phyloP scores from a whole-genome alignment of 64 coral and sea anemone species.

The Actinia equina region DNA sequence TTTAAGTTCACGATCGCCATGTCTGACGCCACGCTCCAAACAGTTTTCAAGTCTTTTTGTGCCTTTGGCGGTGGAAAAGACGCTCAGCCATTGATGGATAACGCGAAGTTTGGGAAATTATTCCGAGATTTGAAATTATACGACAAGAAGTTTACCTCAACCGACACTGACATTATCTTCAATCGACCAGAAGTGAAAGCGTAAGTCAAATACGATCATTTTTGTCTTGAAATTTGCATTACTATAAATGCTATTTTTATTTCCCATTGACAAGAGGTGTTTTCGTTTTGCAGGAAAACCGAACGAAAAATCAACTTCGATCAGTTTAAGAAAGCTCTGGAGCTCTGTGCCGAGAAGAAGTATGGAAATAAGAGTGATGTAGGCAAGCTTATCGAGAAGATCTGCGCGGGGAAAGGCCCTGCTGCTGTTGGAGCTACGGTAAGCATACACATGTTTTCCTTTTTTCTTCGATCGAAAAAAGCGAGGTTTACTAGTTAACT shows the following conservation, averaged over 20 bases:
- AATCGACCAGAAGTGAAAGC: constrained; percentile 86
- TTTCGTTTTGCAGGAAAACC: constrained; percentile 64
- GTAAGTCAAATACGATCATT: constrained; percentile 25
- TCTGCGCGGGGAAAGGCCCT: constrained; percentile 78
- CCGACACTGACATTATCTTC: constrained; percentile 91
- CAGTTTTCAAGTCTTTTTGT: constrained; percentile 76
- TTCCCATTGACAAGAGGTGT: background rate
- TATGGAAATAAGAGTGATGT: constrained; percentile 30
- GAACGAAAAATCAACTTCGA: constrained; percentile 78
- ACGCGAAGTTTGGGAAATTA: constrained; percentile 83
- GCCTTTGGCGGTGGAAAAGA: constrained; percentile 83
- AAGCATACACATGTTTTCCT: background rate
- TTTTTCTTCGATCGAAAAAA: too few relatives aligned
- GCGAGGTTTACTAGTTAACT: background rate
- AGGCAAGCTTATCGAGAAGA: constrained; percentile 54
- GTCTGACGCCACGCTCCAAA: constrained; percentile 59
- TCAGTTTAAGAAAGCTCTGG: constrained; percentile 67
- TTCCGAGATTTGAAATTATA: constrained; percentile 83
- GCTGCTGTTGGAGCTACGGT: constrained; percentile 63
- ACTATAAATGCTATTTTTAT: background rate
- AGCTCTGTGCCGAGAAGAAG: constrained; percentile 80
- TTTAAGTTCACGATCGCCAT: constrained; percentile 14
- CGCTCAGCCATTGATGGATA: constrained; percentile 59
- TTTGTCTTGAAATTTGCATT: background rate
- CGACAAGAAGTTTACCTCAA: constrained; percentile 74